phyloP scores from a whole-genome alignment of 2,113 vertebrate genomes.

The Hymenochirus boettgeri region DNA sequence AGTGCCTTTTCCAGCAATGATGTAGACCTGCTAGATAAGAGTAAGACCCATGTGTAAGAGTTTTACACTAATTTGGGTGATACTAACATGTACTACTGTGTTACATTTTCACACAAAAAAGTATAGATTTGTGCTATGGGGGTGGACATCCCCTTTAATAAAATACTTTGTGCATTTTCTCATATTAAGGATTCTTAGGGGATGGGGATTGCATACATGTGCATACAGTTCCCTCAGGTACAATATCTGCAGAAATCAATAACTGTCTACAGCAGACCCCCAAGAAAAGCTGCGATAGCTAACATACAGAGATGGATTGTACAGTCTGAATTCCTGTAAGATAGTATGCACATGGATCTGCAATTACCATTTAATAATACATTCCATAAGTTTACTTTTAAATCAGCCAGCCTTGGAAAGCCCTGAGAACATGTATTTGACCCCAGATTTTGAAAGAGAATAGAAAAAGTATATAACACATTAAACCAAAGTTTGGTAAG shows the following conservation, averaged over 20 bases:
- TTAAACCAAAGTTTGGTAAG: too few species aligned
- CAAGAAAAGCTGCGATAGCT: conserved; percentile 23
- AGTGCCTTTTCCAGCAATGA: too few species aligned
- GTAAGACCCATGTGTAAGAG: too few species aligned
- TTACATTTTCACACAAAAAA: too few species aligned
- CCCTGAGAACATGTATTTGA: not conserved
- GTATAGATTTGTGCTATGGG: too few species aligned
- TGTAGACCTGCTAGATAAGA: too few species aligned
- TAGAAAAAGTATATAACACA: too few species aligned
- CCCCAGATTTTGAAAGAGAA: not conserved
- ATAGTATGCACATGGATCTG: conserved; percentile 23
- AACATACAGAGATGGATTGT: not conserved
- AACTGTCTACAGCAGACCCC: conserved; percentile 1
- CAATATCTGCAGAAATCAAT: conserved; percentile 10
- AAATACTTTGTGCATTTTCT: not conserved
- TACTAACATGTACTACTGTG: too few species aligned
- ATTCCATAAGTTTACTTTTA: not conserved
- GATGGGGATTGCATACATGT: conserved; percentile 14
- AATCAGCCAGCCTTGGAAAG: not conserved
- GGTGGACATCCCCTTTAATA: too few species aligned
- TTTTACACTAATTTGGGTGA: too few species aligned
- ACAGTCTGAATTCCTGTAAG: conserved; percentile 11
- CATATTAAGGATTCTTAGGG: conserved; percentile 4
- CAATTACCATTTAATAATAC: not conserved
- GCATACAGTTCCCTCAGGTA: conserved; percentile 10